Conservation (phyloP, 2,888 invertebrate species). For the Panopea generosa region DNA sequence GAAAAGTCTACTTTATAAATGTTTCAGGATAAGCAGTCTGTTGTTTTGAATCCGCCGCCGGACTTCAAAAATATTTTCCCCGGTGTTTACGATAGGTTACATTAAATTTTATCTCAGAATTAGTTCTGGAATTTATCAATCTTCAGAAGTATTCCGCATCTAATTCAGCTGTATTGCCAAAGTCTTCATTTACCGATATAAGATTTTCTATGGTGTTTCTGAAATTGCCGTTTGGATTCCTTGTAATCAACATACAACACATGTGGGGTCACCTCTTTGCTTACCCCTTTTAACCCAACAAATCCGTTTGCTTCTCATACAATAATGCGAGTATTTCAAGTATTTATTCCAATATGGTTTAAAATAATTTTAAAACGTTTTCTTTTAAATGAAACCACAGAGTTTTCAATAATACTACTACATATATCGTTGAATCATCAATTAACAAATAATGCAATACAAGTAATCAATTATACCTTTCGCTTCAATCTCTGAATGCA, state of each 20-base stretch:
- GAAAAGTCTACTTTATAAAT: neutral
- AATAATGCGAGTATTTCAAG: neutral
- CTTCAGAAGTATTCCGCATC: neutral
- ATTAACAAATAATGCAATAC: too few relatives aligned
- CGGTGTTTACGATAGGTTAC: too few relatives aligned
- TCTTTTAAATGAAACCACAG: neutral
- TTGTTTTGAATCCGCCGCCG: too few relatives aligned
- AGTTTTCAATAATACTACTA: neutral
- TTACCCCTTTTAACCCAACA: constrained; percentile 4
- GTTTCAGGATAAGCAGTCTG: too few relatives aligned
- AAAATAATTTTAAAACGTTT: neutral
- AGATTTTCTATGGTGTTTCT: neutral
- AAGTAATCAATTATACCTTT: neutral
- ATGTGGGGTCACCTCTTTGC: neutral
- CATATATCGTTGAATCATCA: neutral
- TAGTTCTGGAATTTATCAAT: neutral
- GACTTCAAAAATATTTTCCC: too few relatives aligned
- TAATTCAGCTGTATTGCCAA: constrained; percentile 3
- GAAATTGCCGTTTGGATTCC: constrained; percentile 6
- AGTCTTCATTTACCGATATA: neutral
- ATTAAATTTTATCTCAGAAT: too few relatives aligned
- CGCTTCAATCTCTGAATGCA: too few relatives aligned
- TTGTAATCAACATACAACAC: neutral
- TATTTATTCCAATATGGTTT: neutral
- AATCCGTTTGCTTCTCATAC: neutral